Evolutionary conservation across 2,797 vertebrate genomes (phyloP), one percentile per base, ranked within the genome.

Genomic region (Ctenopoma multispine): DNA sequence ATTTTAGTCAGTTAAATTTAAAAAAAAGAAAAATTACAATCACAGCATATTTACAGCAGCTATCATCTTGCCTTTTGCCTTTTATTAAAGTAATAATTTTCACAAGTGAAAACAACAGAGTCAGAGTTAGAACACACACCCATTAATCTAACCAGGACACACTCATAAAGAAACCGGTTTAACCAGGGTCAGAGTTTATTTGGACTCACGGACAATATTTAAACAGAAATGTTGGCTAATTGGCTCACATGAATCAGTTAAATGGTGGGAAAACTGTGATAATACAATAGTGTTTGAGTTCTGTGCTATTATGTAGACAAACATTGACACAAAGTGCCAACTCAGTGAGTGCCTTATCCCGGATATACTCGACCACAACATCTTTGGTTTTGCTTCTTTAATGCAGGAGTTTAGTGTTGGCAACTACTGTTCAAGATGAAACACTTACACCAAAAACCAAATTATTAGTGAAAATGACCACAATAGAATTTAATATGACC

Each of bases 251-350:
- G 51, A 84, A 82, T 78, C 65, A 65, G 67, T 54, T 55, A 44
- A 79, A 76, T 1, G 51, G 75, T 86, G 85, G 76, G 83, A 88
- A 86, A 83, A 72, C 34, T 61, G 63, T 58, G 72, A 86, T 83
- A 79, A 75, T 67, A 54, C 43, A 68, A 69, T 31, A 40, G 50
- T 47, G 50, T 49, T 59, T 60, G 53, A 58, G 68, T 66, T 58
- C 51, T 55, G 54, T 49, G 63, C 57, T 67, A 60, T 79, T 59
- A 75, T 59, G 55, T 68, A 59, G 47, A 79, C 79, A 90, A 82
- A 83, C 69, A 73, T 67, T 48, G 66, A 10, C 53, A 24, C 71
- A 41, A 86, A 82, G 78, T 73, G 79, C 53, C 43, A 63, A 53
- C 64, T 72, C 62, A 81, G 66, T 74, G 64, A 47, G 49, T 4